Conservation (phyloP, 1,140 invertebrate genomes). For the Pachypeltis micranthus region DNA sequence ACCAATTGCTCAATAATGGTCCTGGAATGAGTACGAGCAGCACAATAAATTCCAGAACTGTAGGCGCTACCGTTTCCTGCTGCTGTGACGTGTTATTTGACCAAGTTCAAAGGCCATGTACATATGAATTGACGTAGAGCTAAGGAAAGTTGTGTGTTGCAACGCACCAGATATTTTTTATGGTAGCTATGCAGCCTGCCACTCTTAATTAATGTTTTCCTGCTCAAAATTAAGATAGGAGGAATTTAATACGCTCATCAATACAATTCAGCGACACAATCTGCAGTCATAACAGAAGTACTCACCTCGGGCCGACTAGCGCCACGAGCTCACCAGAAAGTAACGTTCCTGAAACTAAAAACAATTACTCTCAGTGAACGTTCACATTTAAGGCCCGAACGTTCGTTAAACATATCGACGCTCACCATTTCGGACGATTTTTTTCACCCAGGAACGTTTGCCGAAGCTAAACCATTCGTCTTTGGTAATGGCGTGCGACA, state of each 20-base stretch:
- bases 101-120: no score
- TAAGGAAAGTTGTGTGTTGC: no score
- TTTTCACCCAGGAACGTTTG: conserved; percentile 39
- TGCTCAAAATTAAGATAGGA: background rate
- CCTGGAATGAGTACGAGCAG: no score
- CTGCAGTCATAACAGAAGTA: conserved; percentile 1
- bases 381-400: background rate
- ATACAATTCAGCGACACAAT: background rate
- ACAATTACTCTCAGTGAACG: background rate
- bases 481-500: conserved; percentile 44
- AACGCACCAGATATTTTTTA: background rate
- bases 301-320: conserved; percentile 77
- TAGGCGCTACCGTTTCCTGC: no score
- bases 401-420: background rate
- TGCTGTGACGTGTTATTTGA: no score
- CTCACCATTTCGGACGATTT: conserved; percentile 55
- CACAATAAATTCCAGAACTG: no score
- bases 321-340: conserved; percentile 74
- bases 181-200: no score
- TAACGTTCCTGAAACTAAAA: conserved; percentile 56
- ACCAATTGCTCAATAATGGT: no score
- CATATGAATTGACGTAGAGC: no score
- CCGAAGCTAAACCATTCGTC: conserved; percentile 28
- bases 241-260: background rate
- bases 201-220: no score